Evolutionary conservation across 2,888 invertebrate genomes (phyloP), one percentile per base, ranked within the genome.

Genomic region (Latrodectus hesperus): DNA sequence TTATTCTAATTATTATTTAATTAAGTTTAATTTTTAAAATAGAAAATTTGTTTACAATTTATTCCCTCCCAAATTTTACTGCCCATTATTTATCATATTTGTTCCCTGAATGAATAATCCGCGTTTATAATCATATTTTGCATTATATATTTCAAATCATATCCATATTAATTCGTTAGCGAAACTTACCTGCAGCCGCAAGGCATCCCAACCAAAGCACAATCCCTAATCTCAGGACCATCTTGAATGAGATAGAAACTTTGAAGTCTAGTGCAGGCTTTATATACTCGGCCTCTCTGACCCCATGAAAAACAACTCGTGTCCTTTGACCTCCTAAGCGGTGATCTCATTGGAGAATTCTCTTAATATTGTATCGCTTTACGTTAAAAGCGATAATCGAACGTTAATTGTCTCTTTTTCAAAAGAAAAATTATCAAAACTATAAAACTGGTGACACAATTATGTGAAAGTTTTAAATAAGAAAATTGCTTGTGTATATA

Each of bases 251-350:
- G 75, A 82, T 78, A 72, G 77, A n/a, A 76, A 55, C 51, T 60
- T 22, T 12, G 51, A 73, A 26, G 55, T 51, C 9, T 38, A 49
- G 12, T 64, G 67, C 17, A 55, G 52, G n/a, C 17, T 38, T 82
- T 87, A 82, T 87, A 82, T 87, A 87, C 82, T 87, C 73, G 80
- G 73, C 87, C 87, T 72, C 71, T 22, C 22, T 79, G 78, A 84
- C 73, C 78, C 68, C 51, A 64, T 74, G 52, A 67, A 60, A n/a
- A 60, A 68, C 71, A 67, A 26, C n/a, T 16, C 51, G 86, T 38
- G 38, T 52, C 80, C 86, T 81, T 76, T 86, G 86, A 80, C 64
- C 80, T 67, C 70, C n/a, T 55, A 53, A 8, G 49, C 68, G 53
- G 53, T 22, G 51, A 52, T 73, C 80, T 80, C 70, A 85, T 74